These are phyloP conservation scores for Drosophila birchii DNA, from an alignment of 2,888 invertebrate species.

Conservation along the genomic window DNA sequence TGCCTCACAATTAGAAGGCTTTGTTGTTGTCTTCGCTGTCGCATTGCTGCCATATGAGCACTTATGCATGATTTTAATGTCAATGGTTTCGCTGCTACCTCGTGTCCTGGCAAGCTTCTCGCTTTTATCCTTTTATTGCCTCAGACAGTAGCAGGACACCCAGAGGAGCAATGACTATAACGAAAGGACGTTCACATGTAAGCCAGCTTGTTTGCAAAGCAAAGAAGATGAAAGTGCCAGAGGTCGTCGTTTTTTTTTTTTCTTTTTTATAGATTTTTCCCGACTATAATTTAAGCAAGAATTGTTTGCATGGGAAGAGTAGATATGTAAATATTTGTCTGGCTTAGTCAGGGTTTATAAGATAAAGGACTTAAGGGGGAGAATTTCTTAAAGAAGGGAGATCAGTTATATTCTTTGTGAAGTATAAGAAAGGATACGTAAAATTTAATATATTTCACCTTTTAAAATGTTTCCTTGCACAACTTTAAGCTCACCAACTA, in stretches of 20 bases:
- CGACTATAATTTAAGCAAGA: slow-evolving; percentile 26
- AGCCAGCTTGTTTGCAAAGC: slow-evolving; percentile 60
- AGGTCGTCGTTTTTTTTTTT: slow-evolving; percentile 56
- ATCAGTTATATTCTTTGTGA: neutral
- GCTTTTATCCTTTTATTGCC: slow-evolving; percentile 50
- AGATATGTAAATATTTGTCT: slow-evolving; percentile 4
- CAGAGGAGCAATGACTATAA: slow-evolving; percentile 27
- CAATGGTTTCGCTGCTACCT: slow-evolving; percentile 71
- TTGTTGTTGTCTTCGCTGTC: slow-evolving; percentile 55
- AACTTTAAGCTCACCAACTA: neutral
- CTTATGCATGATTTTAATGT: slow-evolving; percentile 83
- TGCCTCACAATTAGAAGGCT: slow-evolving; percentile 68
- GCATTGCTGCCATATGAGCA: slow-evolving; percentile 72
- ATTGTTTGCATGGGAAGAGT: neutral
- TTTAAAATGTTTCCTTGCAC: too few species aligned
- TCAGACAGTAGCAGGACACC: slow-evolving; percentile 37
- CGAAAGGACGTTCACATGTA: slow-evolving; percentile 28
- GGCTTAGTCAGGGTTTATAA: neutral
- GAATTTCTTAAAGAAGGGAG: neutral
- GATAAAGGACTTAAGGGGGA: neutral
- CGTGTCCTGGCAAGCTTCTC: slow-evolving; percentile 40
- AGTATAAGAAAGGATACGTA: too few species aligned
- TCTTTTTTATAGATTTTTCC: slow-evolving; percentile 59
- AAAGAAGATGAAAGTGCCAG: slow-evolving; percentile 74
- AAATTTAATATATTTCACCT: too few species aligned